Base-by-base conservation (phyloP, 2,113 vertebrate species). In the Thamnaconus septentrionalis region DNA sequence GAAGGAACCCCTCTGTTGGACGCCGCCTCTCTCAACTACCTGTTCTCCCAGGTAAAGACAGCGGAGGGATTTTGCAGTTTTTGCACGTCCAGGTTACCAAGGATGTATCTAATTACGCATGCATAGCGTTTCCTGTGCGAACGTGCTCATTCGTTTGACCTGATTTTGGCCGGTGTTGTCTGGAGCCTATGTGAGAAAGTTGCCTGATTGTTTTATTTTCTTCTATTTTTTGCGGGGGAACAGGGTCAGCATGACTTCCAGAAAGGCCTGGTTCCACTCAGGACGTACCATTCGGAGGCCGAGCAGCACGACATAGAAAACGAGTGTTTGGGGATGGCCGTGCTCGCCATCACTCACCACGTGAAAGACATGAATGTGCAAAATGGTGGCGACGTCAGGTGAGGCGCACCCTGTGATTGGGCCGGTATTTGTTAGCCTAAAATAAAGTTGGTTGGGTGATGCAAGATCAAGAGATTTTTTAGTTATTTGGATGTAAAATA, bases 271-370 rank as follows among this genome's bases (percentile, higher is more conserved):
- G 93, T 94, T 39, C 94, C 94, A 4, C 88, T 98, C 54, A 90
- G 96, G n/a, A 87, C 79, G 0, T 87, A 93, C 7, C 92, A 90
- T 55, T 94, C 64, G 0, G 96, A 98, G 2, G 72, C 84, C 3
- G 97, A 99, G 52, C 90, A 92, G 1, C 96, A 97, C 0, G 97
- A 98, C 64, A 97, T 98, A 0, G 96, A 99, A 76, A 99, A 99
- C 0, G 97, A 99, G 61, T 99, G 97, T 5, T 87, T 99, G 86
- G 97, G 97, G 0, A 99, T 99, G 97, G 97, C 97, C 0, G 97
- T 99, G 41, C 89, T 99, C 58, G 96, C 96, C 1, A 98, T 99
- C 77, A 96, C 95, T 6, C 95, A 99, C 75, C 86, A 94, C 0
- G 89, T 94, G 64, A 93, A 93, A 84, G 86, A 76, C 11, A 88